These are phyloP conservation scores for Cataglyphis altisquamis DNA, from an alignment of 2,888 invertebrate genomes.

Conservation along the genomic window DNA sequence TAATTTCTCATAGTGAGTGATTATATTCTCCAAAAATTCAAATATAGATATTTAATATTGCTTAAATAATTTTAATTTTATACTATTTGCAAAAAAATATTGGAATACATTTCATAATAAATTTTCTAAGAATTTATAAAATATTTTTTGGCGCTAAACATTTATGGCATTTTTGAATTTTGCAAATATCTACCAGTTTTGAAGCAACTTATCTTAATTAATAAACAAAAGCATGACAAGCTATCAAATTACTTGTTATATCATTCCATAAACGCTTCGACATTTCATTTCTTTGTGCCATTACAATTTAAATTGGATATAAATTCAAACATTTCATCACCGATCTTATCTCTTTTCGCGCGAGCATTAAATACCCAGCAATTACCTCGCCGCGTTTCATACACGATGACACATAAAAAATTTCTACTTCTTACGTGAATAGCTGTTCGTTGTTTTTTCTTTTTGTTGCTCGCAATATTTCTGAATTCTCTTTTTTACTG, in stretches of 20 bases:
- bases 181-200: not conserved
- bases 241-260: not conserved
- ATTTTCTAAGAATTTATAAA: not conserved
- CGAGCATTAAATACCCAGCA: conserved; percentile 3
- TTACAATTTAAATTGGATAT: not conserved
- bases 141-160: not conserved
- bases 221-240: not conserved
- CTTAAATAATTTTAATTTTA: not conserved
- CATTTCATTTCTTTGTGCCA: not conserved
- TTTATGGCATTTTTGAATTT: not conserved
- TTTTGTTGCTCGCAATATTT: not conserved
- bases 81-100: not conserved
- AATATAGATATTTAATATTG: not conserved
- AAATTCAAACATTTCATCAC: conserved; percentile 15
- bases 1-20: not conserved
- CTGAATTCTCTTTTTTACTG: not conserved
- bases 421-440: not conserved
- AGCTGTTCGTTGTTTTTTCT: conserved; percentile 2
- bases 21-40: not conserved
- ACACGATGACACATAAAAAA: not conserved
- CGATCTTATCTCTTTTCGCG: conserved; percentile 4
- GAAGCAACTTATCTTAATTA: not conserved
- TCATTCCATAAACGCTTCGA: not conserved
- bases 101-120: not conserved
- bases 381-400: conserved; percentile 24